A percentile compares a stretch with the other conserved stretches of the same genome.
phyloP scores from a whole-genome alignment of 2,888 invertebrate genomes.

The Drosophila hawaiiensis region DNA sequence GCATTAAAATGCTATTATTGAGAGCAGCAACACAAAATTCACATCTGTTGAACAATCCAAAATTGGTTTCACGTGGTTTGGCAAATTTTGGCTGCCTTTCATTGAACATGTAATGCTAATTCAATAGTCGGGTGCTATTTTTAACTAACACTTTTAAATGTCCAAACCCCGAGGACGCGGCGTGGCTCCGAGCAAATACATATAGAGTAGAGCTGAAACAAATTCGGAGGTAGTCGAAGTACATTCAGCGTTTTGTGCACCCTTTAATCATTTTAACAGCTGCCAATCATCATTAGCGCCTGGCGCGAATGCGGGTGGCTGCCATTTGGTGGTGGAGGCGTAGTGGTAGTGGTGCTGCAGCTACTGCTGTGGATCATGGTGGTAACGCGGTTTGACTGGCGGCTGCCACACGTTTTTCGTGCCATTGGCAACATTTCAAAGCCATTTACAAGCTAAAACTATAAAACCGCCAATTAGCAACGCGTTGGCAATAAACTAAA shows the following conservation, averaged over 20 bases:
- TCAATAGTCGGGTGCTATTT: slow-evolving; percentile 25
- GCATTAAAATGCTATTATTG: slow-evolving; percentile 3
- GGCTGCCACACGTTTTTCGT: slow-evolving; percentile 38
- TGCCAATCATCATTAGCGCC: slow-evolving; percentile 79
- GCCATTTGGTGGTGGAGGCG: slow-evolving; percentile 7
- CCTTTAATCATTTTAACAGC: slow-evolving; percentile 79
- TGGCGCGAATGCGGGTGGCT: slow-evolving; percentile 25
- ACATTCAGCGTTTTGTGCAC: slow-evolving; percentile 40
- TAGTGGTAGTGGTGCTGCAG: slow-evolving; percentile 1
- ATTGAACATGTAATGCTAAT: slow-evolving; percentile 42
- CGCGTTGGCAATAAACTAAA: slow-evolving; percentile 74
- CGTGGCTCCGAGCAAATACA: neutral
- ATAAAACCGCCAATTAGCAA: slow-evolving; percentile 80
- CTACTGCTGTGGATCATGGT: slow-evolving; percentile 32
- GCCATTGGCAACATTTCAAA: slow-evolving; percentile 58
- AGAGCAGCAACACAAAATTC: neutral
- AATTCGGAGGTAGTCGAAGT: slow-evolving; percentile 7
- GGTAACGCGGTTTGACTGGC: slow-evolving; percentile 52
- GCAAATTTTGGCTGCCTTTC: slow-evolving; percentile 28
- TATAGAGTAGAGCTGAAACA: slow-evolving; percentile 8
- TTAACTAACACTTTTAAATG: slow-evolving; percentile 46
- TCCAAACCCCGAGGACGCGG: neutral
- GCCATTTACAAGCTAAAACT: slow-evolving; percentile 73
- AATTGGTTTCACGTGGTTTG: slow-evolving; percentile 5
- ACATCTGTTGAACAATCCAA: neutral